Base-by-base conservation (phyloP, 1,140 invertebrate species). In the Penaeus indicus region DNA sequence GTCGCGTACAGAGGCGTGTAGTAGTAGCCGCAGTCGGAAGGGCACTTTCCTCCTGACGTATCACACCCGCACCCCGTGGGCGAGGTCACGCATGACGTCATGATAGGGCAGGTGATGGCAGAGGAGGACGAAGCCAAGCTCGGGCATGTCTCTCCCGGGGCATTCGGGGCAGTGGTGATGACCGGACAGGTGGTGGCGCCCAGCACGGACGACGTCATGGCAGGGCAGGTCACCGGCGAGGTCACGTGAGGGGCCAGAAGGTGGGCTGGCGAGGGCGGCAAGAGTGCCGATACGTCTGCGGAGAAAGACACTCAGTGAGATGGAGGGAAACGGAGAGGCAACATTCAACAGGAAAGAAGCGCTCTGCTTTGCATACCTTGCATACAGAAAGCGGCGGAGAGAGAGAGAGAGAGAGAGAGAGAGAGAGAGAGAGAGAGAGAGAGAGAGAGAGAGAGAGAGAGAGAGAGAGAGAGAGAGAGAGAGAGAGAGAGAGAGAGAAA, bases 1-100 rank as follows among this genome's bases (percentile, higher is more conserved):
- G 77, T 25, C 10, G 85, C 60, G n/a, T 86, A 86, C 18, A 86
- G 78, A 3, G 85, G 85, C 10, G 85, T 63, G 78, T 86, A 86
- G 32, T 81, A 86, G 54, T 81, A 86, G 2, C 77, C 78, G 32
- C 62, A 80, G n/a, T 86, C 85, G 0, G 77, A 67, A 11, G 78
- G 78, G 78, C 85, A 86, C 38, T 86, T 86, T 22, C 84, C 69
- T 60, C 84, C 84, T 1, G 63, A 13, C 22, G 75, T 27, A 18
- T 86, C 85, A 69, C 85, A 86, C 32, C 77, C 78, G 27, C 85
- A 86, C 4, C 78, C 78, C 8, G 10, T 60, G 7, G 78, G 13
- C 22, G 67, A 77, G 84, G 84, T 61, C 42, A 77, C 67, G 22
- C 54, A 88, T 1, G 80, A 67, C 21, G 67, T 82, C 64, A 82